These are phyloP conservation scores for Muraenolepis orangiensis DNA, from an alignment of 2,797 vertebrate species.

Conservation along the genomic window DNA sequence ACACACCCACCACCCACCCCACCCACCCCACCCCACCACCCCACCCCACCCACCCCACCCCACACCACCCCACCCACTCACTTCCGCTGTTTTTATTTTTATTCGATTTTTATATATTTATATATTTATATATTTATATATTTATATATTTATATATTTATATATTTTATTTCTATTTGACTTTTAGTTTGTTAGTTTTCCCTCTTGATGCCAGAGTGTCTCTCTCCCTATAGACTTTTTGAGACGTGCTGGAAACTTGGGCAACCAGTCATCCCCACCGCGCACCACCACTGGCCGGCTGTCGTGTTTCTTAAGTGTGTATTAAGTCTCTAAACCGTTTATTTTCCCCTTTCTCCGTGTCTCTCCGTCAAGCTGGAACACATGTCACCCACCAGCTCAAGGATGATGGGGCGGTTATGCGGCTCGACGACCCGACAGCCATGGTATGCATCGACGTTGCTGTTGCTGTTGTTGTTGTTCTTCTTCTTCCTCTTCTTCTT, in stretches of 20 bases:
- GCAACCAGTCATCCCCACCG: not conserved
- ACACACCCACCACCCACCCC: no score
- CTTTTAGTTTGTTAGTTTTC: not conserved
- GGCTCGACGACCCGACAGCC: constrained; percentile 80
- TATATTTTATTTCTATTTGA: not conserved
- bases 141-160: no score
- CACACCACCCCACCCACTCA: no score
- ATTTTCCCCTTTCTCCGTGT: constrained; percentile 30
- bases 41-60: no score
- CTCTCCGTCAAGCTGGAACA: constrained; percentile 68
- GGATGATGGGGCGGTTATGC: constrained; percentile 81
- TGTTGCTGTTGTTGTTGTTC: not conserved
- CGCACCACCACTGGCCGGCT: constrained; percentile 21
- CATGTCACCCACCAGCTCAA: constrained; percentile 81
- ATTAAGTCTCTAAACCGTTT: constrained; percentile 12
- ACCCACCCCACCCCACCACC: no score
- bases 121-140: no score
- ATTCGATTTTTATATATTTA: no score
- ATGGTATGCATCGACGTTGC: constrained; percentile 61
- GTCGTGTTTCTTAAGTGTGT: constrained; percentile 15
- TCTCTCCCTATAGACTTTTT: not conserved
- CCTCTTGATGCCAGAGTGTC: not conserved
- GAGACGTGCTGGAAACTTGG: not conserved
- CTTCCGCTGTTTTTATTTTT: no score
- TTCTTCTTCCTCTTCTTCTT: no score